Evolutionary conservation across 2,888 invertebrate genomes (phyloP).

Genomic region (Brachyptera risi): DNA sequence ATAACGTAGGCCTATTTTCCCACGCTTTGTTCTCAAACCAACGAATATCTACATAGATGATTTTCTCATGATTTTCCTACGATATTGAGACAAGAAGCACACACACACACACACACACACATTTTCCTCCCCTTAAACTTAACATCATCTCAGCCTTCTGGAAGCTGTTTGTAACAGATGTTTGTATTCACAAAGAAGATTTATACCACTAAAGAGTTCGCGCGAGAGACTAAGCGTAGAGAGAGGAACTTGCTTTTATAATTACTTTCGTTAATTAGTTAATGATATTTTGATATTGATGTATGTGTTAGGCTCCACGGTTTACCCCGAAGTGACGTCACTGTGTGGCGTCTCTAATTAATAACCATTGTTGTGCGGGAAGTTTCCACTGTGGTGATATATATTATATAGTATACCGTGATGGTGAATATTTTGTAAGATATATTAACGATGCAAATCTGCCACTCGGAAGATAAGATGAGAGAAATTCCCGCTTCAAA

Average conservation of each 20-base stretch:
- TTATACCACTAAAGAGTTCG: constrained; percentile 1
- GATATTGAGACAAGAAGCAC: too few species aligned
- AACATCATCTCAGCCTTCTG: background rate
- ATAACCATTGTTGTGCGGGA: constrained; percentile 8
- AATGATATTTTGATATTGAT: constrained; percentile 9
- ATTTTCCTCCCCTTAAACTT: too few species aligned
- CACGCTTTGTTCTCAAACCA: too few species aligned
- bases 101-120: too few species aligned
- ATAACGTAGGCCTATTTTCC: too few species aligned
- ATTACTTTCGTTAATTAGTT: constrained; percentile 9
- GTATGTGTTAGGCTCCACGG: background rate
- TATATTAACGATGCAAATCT: constrained; percentile 3
- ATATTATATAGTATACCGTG: too few species aligned
- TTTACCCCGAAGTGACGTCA: background rate
- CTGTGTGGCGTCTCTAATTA: background rate
- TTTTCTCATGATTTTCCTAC: too few species aligned
- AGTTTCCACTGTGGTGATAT: background rate
- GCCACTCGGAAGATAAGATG: constrained; percentile 4
- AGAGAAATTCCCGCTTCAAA: too few species aligned
- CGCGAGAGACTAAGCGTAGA: background rate
- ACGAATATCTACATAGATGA: too few species aligned
- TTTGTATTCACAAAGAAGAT: background rate
- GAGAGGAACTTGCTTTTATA: too few species aligned
- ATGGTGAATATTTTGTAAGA: background rate
- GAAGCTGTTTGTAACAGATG: constrained; percentile 3